phyloP scores from a whole-genome alignment of 2,113 vertebrate genomes.

The Pygoscelis antarcticus region DNA sequence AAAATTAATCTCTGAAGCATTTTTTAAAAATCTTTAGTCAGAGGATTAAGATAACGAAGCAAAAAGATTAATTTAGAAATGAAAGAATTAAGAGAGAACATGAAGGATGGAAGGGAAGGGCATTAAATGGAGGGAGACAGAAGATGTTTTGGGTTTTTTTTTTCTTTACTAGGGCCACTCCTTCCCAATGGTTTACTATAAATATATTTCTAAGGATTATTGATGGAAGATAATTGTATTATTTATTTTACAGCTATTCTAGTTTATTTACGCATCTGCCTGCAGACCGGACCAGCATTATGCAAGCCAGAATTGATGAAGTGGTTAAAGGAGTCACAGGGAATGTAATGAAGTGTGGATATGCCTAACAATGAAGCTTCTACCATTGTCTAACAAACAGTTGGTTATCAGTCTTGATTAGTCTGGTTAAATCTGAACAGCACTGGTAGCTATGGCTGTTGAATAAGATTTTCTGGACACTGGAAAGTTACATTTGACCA shows the following conservation, averaged over 20 bases:
- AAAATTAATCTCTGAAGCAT: neutral
- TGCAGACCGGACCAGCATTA: conserved; percentile 47
- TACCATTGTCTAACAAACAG: conserved; percentile 41
- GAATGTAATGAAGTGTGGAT: conserved; percentile 62
- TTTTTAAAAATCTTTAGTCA: neutral
- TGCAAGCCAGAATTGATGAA: conserved; percentile 52
- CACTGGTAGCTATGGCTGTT: conserved; percentile 30
- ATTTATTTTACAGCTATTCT: conserved; percentile 66
- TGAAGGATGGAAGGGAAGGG: neutral
- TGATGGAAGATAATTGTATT: conserved; percentile 61
- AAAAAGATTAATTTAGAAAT: neutral
- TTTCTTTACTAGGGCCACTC: neutral
- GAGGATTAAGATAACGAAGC: neutral
- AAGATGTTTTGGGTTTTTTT: neutral
- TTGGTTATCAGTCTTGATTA: conserved; percentile 48
- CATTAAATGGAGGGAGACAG: neutral
- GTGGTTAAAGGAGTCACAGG: conserved; percentile 60
- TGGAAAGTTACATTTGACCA: conserved; percentile 12
- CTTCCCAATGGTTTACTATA: neutral
- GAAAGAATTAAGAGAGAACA: neutral
- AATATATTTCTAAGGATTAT: neutral
- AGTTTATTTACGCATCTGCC: conserved; percentile 58
- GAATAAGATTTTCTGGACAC: conserved; percentile 45
- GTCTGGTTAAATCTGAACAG: conserved; percentile 38
- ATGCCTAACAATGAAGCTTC: conserved; percentile 47